phyloP scores from a whole-genome alignment of 2,113 vertebrate genomes.

The Perognathus longimembris region DNA sequence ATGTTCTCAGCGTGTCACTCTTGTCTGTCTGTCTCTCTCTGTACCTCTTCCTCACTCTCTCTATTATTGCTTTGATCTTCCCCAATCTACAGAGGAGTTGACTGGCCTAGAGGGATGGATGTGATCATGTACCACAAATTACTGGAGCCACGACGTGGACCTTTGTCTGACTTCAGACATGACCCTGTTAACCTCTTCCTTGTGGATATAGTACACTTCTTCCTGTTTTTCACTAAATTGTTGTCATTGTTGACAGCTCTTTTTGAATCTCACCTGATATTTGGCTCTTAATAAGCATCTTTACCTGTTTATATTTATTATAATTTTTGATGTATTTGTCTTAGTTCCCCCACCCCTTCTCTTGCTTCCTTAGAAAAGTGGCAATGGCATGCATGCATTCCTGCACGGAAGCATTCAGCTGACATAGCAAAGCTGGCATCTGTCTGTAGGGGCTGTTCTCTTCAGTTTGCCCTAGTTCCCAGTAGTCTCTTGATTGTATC shows the following conservation, averaged over 20 bases:
- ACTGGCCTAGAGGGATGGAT: not conserved
- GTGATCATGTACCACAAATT: not conserved
- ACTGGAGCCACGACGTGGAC: not conserved
- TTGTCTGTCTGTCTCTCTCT: too few relatives aligned
- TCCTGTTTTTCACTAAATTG: not conserved
- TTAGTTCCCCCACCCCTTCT: not conserved
- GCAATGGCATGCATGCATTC: too few relatives aligned
- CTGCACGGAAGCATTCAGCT: too few relatives aligned
- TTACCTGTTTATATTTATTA: not conserved
- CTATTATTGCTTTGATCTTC: too few relatives aligned
- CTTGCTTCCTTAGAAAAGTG: not conserved
- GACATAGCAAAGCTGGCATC: too few relatives aligned
- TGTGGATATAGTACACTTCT: not conserved
- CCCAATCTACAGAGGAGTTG: too few relatives aligned
- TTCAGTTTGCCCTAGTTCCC: too few relatives aligned
- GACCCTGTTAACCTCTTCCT: not conserved
- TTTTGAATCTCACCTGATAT: not conserved
- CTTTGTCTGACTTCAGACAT: not conserved
- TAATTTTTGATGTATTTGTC: conserved; percentile 32
- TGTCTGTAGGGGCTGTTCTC: too few relatives aligned
- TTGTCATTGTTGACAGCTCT: not conserved
- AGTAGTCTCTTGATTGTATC: too few relatives aligned
- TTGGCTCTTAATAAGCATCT: not conserved
- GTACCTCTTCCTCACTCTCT: too few relatives aligned
- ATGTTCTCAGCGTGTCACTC: conserved; percentile 29